A percentile compares a stretch with the other conserved stretches of the same genome.
phyloP scores from a whole-genome alignment of 2,113 vertebrate genomes.

The Mormoops blainvillei region DNA sequence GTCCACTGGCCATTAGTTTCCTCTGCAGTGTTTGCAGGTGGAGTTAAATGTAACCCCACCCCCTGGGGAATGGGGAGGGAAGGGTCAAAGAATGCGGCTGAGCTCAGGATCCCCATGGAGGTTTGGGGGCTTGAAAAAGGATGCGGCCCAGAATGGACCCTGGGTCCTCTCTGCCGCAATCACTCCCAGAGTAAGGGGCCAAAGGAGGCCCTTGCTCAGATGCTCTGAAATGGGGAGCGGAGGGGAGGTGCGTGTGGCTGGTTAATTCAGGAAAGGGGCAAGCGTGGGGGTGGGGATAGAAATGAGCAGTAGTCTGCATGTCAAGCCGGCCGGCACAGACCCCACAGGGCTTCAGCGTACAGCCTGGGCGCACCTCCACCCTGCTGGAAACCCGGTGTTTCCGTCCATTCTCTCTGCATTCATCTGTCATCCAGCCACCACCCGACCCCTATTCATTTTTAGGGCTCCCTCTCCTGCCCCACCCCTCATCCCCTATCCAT shows the following conservation, averaged over 20 bases:
- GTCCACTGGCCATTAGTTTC: neutral
- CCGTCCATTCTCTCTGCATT: neutral
- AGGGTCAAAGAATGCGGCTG: slow-evolving; percentile 52
- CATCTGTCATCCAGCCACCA: slow-evolving; percentile 51
- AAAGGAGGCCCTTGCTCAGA: neutral
- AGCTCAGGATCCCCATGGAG: neutral
- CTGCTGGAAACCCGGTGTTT: neutral
- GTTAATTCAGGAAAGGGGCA: slow-evolving; percentile 64
- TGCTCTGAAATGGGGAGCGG: neutral
- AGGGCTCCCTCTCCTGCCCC: neutral
- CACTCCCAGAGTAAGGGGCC: neutral
- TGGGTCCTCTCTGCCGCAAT: neutral
- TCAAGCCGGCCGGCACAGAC: slow-evolving; percentile 47
- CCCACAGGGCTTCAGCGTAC: neutral
- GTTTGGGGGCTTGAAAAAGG: neutral
- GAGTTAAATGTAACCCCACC: neutral
- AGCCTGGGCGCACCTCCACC: neutral
- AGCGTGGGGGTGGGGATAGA: too few species aligned
- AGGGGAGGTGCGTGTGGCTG: neutral
- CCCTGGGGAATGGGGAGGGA: slow-evolving; percentile 2
- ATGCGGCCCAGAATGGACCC: neutral
- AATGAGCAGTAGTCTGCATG: neutral
- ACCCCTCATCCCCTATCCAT: neutral
- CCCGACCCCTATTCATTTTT: neutral
- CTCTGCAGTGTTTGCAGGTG: slow-evolving; percentile 64